Base-by-base conservation (phyloP, 2,113 vertebrate genomes). In the Lipotes vexillifer region DNA sequence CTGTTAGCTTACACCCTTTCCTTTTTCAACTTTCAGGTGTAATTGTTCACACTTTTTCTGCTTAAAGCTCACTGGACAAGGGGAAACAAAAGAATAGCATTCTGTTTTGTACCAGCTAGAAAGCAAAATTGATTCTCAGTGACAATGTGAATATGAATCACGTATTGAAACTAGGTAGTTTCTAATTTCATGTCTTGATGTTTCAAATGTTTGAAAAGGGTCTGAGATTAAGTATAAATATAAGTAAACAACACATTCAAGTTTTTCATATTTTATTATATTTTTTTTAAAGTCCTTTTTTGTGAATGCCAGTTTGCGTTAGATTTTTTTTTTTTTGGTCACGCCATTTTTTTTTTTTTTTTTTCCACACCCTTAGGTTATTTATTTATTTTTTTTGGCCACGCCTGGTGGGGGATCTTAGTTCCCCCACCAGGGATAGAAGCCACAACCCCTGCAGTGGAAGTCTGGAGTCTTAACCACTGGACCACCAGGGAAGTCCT, bases 181-280 rank as follows among this genome's bases (percentile, higher is more conserved):
- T 72, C n/a, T 72, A 49, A 57, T 90, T 66, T 71, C 18, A 84
- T 21, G 4, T 17, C 8, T 71, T 57, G 6, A 72, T 83, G 20
- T 83, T 92, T 94, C 31, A 77, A 92, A 36, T 90, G 13, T 44
- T 97, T 92, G 7, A n/a, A 71, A 97, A 74, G 31, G n/a, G 13
- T 71, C 6, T 23, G 55, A 95, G 13, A 85, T 49, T 83, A 46
- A 69, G 23, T 77, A 31, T 88, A 82, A 91, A 61, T 55, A 44
- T 84, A 84, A 87, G 11, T 49, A 81, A 96, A 71, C 12, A 57
- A 27, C 12, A 75, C 0, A 88, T 65, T 65, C 25, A 66, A 92
- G 11, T 57, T 57, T 89, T 93, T 91, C 9, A 49, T 63, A 68
- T 86, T 6, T 55, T 55, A 55, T 55, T 55, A 18, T 55, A 55